Conservation (phyloP, 2,113 vertebrate genomes). For the Vombatus ursinus region DNA sequence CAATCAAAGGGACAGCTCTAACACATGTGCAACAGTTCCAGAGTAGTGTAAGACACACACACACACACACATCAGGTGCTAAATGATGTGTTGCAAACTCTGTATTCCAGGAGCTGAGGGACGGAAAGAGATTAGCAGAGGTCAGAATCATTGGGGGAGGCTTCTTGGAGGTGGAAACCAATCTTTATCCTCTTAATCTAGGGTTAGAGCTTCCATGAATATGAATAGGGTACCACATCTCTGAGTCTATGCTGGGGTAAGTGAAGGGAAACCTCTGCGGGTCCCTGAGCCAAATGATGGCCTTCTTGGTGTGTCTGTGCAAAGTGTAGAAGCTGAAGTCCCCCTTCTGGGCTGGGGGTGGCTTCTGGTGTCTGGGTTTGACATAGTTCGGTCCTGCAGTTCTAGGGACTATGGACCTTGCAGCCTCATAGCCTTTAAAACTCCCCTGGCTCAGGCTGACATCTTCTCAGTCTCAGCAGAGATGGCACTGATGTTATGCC, state of each 20-base stretch:
- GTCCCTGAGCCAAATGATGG: fast-evolving
- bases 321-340: background rate
- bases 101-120: background rate
- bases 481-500: background rate
- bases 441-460: background rate
- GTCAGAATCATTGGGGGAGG: background rate
- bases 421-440: conserved; percentile 4
- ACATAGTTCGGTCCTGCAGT: background rate
- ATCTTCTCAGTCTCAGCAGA: conserved; percentile 8
- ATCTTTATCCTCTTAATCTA: background rate
- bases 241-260: background rate
- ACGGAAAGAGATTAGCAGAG: too few species aligned
- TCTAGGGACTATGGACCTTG: background rate
- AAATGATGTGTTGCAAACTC: background rate
- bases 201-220: background rate
- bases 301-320: background rate
- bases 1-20: background rate
- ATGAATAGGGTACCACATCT: background rate
- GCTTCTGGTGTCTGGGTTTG: background rate
- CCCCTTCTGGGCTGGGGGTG: background rate
- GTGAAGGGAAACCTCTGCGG: background rate
- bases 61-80: background rate
- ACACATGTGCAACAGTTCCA: background rate
- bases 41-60: background rate
- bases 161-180: background rate